Evolutionary conservation across 2,797 vertebrate genomes (phyloP), one percentile per base, ranked within the genome.

Genomic region (Petrocephalus sullivani): DNA sequence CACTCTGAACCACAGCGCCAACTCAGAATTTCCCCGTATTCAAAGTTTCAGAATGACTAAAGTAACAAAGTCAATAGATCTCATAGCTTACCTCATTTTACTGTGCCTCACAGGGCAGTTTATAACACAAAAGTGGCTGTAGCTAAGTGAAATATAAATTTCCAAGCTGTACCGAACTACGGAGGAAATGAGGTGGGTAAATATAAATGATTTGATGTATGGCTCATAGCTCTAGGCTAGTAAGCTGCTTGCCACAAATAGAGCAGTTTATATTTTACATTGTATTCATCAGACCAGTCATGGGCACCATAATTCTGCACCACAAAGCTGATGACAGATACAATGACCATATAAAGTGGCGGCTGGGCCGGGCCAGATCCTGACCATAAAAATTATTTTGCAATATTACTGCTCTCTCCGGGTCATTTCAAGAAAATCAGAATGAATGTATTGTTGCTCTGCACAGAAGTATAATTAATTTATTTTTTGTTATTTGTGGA

Each of bases 181-280:
- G 16, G 28, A 71, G 64, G 64, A 37, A 71, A 71, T 37, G 64
- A 71, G 28, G 14, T 71, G 64, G 12, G 14, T 12, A 71, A 71
- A 71, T 71, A 16, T 71, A 16, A 71, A 49, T 81, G 75, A 49
- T 81, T 81, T 81, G 75, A 81, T 81, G 19, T 41, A n/a, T 81
- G 75, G 75, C 75, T 81, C 75, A 81, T 81, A 71, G 64, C 64
- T 37, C 64, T 4, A 71, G 64, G 75, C 75, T 49, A n/a, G 75
- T 81, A n/a, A 81, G 41, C 75, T 0, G 3, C 37, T 16, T 49
- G 16, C 75, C 19, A 19, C 75, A 49, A 49, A 49, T n/a, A 19
- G 14, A 49, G 75, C 16, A n/a, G 3, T n/a, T 81, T 49, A 49
- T 9, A n/a, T 6, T 81, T n/a, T n/a, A 49, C 75, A 37, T 71